Conservation (phyloP, 2,797 vertebrate genomes). For the Sciaenops ocellatus region DNA sequence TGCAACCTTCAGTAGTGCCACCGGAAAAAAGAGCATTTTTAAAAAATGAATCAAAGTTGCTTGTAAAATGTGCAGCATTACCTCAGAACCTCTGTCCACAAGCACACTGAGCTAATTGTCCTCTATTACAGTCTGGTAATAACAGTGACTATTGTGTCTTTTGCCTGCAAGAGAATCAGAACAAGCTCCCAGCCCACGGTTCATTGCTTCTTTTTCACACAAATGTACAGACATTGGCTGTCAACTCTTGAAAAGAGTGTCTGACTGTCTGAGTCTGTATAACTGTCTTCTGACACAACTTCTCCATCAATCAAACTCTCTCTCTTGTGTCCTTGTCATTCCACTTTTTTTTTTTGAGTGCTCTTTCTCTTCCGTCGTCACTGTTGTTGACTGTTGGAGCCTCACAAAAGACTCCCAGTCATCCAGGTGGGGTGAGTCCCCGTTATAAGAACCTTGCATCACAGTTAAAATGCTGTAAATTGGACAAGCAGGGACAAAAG, state of each 20-base stretch:
- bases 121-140: slow-evolving; percentile 44
- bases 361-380: slow-evolving; percentile 28
- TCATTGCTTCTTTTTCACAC: slow-evolving; percentile 46
- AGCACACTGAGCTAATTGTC: slow-evolving; percentile 53
- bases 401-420: slow-evolving; percentile 41
- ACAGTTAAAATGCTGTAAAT: slow-evolving; percentile 48
- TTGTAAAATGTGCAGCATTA: slow-evolving; percentile 35
- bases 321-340: slow-evolving; percentile 66
- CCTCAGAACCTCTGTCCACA: slow-evolving; percentile 39
- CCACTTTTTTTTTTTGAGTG: slow-evolving; percentile 32
- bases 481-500: slow-evolving; percentile 37
- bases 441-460: slow-evolving; percentile 24
- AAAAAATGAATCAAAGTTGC: slow-evolving; percentile 9
- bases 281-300: slow-evolving; percentile 66
- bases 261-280: slow-evolving; percentile 60
- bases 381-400: slow-evolving; percentile 17
- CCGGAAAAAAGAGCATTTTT: neutral
- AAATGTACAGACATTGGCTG: slow-evolving; percentile 69
- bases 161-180: slow-evolving; percentile 43
- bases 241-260: slow-evolving; percentile 78
- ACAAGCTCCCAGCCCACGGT: slow-evolving; percentile 24
- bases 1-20: slow-evolving; percentile 28
- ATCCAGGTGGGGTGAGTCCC: slow-evolving; percentile 32
- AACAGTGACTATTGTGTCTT: slow-evolving; percentile 51
- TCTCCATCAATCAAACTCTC: slow-evolving; percentile 77